These are phyloP conservation scores for Drosophila barbarae DNA, from an alignment of 2,888 invertebrate species.

Conservation along the genomic window DNA sequence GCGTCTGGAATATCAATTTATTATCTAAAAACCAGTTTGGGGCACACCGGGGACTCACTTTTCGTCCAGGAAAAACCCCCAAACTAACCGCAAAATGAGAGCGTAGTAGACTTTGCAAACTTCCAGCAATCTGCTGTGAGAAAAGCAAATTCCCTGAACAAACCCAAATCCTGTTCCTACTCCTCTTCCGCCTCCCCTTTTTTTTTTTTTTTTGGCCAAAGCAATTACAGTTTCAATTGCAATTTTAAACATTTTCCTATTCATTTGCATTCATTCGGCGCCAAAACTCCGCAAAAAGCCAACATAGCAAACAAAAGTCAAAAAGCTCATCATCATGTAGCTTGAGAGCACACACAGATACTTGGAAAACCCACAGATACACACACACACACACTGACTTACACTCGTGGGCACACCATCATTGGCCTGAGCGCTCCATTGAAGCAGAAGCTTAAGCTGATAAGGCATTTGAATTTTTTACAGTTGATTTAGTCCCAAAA, in stretches of 20 bases:
- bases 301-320: slow-evolving; percentile 38
- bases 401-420: slow-evolving; percentile 1
- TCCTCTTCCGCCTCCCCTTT: background rate
- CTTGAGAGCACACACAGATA: slow-evolving; percentile 8
- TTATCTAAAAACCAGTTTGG: slow-evolving; percentile 22
- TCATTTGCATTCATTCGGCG: slow-evolving; percentile 50
- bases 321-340: slow-evolving; percentile 43
- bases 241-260: slow-evolving; percentile 50
- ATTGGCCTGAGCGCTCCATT: slow-evolving; percentile 42
- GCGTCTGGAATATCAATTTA: slow-evolving; percentile 47
- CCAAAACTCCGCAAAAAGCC: slow-evolving; percentile 30
- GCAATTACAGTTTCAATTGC: slow-evolving; percentile 56
- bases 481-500: slow-evolving; percentile 54
- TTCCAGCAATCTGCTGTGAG: slow-evolving; percentile 21
- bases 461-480: slow-evolving; percentile 58
- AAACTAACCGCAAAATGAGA: slow-evolving; percentile 38
- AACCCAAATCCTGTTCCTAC: background rate
- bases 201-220: slow-evolving; percentile 34
- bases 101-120: slow-evolving; percentile 12
- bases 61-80: background rate
- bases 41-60: slow-evolving; percentile 19
- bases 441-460: slow-evolving; percentile 54
- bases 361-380: slow-evolving; percentile 3
- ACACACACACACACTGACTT: slow-evolving; percentile 8
- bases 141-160: slow-evolving; percentile 18